Percentiles rank a stretch among this genome's conserved stretches.
phyloP scores from a whole-genome alignment of 2,797 vertebrate species.

The Serranus cabrilla region DNA sequence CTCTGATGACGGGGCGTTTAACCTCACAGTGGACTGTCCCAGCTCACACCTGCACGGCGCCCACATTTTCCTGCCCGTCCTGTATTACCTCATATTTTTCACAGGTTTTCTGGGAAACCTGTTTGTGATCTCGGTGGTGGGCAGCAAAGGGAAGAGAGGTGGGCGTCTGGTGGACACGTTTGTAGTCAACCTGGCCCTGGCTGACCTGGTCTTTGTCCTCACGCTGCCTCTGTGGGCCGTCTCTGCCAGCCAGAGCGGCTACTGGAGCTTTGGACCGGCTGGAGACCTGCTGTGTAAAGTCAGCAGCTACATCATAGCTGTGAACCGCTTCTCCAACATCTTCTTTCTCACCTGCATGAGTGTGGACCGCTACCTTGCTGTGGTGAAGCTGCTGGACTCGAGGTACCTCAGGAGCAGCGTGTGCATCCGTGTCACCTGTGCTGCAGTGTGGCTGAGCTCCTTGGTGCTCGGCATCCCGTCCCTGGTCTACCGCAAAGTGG shows the following conservation, averaged over 20 bases:
- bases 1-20: accelerated
- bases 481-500: conserved; percentile 78
- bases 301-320: conserved; percentile 89
- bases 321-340: conserved; percentile 92
- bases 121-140: conserved; percentile 86
- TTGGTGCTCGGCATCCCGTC: conserved; percentile 85
- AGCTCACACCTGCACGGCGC: conserved; percentile 18
- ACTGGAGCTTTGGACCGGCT: conserved; percentile 82
- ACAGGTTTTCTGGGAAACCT: conserved; percentile 88
- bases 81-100: conserved; percentile 89
- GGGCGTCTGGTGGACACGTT: conserved; percentile 90
- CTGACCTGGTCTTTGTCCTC: conserved; percentile 89
- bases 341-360: conserved; percentile 92
- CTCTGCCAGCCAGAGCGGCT: conserved; percentile 66
- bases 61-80: conserved; percentile 75
- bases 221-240: conserved; percentile 90
- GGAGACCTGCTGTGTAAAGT: conserved; percentile 86
- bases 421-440: conserved; percentile 77
- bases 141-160: conserved; percentile 50
- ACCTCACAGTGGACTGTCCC: background rate
- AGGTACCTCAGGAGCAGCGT: conserved; percentile 76
- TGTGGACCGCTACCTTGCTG: conserved; percentile 90
- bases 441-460: conserved; percentile 84
- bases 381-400: conserved; percentile 86
- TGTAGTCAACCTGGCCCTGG: conserved; percentile 88